phyloP scores from a whole-genome alignment of 1,140 invertebrate species.

The Drosophila persimilis region DNA sequence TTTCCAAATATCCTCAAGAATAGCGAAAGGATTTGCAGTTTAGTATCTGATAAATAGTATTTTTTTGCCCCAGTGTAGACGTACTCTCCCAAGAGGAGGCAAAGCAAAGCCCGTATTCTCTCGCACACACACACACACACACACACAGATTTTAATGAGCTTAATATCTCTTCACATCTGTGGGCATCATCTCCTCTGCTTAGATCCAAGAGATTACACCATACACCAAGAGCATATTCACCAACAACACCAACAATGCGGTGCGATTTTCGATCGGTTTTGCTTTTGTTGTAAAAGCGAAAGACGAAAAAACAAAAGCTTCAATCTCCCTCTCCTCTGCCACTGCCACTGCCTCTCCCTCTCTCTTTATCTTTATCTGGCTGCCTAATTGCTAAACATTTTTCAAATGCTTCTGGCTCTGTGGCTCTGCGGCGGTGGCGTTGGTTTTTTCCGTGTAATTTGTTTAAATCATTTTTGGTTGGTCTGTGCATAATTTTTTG shows the following conservation, averaged over 20 bases:
- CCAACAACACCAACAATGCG: conserved; percentile 2
- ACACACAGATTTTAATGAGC: conserved; percentile 72
- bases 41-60: too few species aligned
- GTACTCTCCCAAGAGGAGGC: conserved; percentile 3
- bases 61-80: too few species aligned
- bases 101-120: conserved; percentile 6
- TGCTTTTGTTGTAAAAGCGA: conserved; percentile 36
- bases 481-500: conserved; percentile 51
- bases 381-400: conserved; percentile 71
- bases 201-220: conserved; percentile 74
- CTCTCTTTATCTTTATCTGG: too few species aligned
- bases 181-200: conserved; percentile 60
- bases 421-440: not conserved
- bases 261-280: conserved; percentile 33
- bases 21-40: too few species aligned
- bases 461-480: conserved; percentile 50
- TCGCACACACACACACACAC: conserved; percentile 16
- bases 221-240: conserved; percentile 10
- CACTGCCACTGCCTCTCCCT: too few species aligned
- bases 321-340: too few species aligned
- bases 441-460: conserved; percentile 37
- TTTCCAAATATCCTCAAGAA: too few species aligned
- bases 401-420: conserved; percentile 59
- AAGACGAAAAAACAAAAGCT: conserved; percentile 61
- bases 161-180: conserved; percentile 71